Evolutionary conservation across 2,797 vertebrate genomes (phyloP), one percentile per base, ranked within the genome.

Genomic region (Natrix natrix): DNA sequence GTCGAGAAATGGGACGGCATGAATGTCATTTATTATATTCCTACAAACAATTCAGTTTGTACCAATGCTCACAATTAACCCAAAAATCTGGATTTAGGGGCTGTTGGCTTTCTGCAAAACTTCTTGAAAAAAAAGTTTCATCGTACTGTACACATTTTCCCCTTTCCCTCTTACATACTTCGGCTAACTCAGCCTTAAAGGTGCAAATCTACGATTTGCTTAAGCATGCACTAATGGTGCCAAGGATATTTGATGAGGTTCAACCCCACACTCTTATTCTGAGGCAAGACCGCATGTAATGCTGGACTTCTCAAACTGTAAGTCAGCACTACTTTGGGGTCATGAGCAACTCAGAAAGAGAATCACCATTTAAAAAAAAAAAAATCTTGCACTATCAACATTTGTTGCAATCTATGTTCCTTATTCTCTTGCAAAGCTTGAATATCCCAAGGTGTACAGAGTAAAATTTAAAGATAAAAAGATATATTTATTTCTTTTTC

Each of bases 181-280:
- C 66, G 3, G 55, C 28, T 87, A 55, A 37, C 22, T 74, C 93
- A 94, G 94, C 93, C 93, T 94, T 93, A 94, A 7, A 92, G 93
- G 96, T n/a, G 91, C 93, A 95, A 96, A 94, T 63, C 5, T 92
- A 92, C 93, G 95, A 94, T 94, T 92, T 92, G 91, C 86, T 63
- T 90, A 5, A 5, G 86, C 93, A 90, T 89, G 37, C 74, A 83
- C 63, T 89, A 92, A 4, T n/a, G 66, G 89, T 92, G 56, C 91
- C 94, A 87, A 83, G 2, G 52, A 61, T 32, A 56, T 5, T 32
- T 83, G 16, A 12, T 10, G 1, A 90, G 1, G 52, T 16, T 43
- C 13, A 5, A 48, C 92, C 94, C 91, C n/a, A 28, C 95, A 93
- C 11, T 20, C 90, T 90, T 94, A 89, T 54, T 94, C 16, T 94